These are phyloP conservation scores for Sebastiscus tertius DNA, from an alignment of 2,797 vertebrate genomes.

Conservation along the genomic window DNA sequence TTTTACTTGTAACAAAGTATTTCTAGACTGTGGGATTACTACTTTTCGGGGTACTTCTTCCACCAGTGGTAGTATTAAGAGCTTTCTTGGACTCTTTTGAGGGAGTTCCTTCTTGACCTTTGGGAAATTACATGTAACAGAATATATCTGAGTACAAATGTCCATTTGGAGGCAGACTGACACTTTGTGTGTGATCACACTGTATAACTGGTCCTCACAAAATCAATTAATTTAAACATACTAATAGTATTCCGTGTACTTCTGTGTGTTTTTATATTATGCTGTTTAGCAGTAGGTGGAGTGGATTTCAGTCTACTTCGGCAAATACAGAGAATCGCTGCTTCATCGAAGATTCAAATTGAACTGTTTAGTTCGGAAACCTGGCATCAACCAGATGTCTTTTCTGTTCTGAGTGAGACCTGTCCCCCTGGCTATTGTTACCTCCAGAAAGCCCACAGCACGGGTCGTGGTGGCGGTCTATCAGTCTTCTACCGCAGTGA, in stretches of 20 bases:
- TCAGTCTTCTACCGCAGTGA: too few species aligned
- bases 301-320: too few species aligned
- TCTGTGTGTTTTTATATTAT: background rate
- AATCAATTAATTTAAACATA: background rate
- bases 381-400: too few species aligned
- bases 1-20: background rate
- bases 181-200: background rate
- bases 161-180: background rate
- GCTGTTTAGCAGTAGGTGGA: background rate
- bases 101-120: background rate
- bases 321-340: too few species aligned
- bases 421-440: too few species aligned
- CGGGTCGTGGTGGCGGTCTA: too few species aligned
- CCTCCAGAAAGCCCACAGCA: too few species aligned
- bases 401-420: too few species aligned
- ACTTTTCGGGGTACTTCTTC: background rate
- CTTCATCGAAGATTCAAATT: too few species aligned
- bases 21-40: background rate
- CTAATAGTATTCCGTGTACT: too few species aligned
- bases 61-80: background rate
- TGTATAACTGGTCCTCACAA: background rate
- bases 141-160: background rate
- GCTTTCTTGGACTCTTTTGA: background rate
- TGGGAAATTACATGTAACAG: background rate
- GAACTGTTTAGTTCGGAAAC: too few species aligned